Conservation (phyloP, 2,113 vertebrate genomes). For the Gnathonemus longibarbis region DNA sequence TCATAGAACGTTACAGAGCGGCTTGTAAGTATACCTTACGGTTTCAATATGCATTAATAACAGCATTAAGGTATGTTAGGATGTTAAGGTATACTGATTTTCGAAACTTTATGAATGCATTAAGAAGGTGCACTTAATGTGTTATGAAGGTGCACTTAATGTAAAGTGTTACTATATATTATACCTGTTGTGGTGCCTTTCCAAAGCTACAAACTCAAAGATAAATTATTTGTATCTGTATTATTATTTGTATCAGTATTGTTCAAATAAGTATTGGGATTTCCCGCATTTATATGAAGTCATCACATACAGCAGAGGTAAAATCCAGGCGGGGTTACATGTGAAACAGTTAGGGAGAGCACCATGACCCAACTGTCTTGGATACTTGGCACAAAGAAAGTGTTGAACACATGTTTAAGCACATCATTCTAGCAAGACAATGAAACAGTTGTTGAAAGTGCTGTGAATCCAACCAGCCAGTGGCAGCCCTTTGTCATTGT, state of each 20-base stretch:
- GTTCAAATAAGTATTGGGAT: not conserved
- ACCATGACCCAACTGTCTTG: not conserved
- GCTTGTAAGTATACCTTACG: not conserved
- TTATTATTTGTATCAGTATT: not conserved
- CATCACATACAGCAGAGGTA: not conserved
- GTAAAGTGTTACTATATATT: not conserved
- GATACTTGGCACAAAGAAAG: constrained; percentile 1
- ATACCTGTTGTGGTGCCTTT: not conserved
- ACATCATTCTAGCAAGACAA: constrained; percentile 6
- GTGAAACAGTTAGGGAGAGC: constrained; percentile 4
- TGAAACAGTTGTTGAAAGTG: constrained; percentile 12
- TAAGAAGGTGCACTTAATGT: not conserved
- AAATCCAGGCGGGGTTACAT: not conserved
- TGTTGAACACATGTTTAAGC: constrained; percentile 9
- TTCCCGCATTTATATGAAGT: not conserved
- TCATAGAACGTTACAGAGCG: not conserved
- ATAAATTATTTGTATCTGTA: not conserved
- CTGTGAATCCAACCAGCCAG: not conserved
- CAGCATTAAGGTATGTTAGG: not conserved
- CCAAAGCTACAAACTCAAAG: not conserved
- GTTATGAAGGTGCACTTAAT: not conserved
- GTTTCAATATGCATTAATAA: not conserved
- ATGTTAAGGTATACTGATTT: not conserved
- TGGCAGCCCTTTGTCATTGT: constrained; percentile 11
- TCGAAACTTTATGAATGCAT: not conserved